Evolutionary conservation across 1,140 invertebrate genomes (phyloP).

Genomic region (Chironomus tepperi): DNA sequence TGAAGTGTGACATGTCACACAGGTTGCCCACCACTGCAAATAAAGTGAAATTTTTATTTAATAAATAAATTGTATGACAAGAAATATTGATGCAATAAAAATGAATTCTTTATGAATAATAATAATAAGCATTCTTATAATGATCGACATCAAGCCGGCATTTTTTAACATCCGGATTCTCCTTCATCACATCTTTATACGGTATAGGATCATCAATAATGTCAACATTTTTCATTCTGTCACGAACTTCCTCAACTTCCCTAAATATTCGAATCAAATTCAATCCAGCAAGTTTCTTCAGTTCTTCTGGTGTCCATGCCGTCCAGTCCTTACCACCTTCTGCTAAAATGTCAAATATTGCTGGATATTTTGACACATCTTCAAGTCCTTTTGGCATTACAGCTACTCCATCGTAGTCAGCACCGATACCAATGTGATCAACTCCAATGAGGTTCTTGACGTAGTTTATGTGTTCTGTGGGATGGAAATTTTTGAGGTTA

Average conservation of each 20-base stretch:
- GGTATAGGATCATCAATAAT: conserved; percentile 36
- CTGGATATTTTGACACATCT: conserved; percentile 84
- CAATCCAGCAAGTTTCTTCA: conserved; percentile 76
- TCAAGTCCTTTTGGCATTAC: conserved; percentile 71
- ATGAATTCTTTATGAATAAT: no score
- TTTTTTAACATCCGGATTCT: conserved; percentile 18
- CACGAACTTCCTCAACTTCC: conserved; percentile 67
- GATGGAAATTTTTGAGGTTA: not conserved
- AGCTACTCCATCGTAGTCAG: conserved; percentile 80
- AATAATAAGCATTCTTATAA: not conserved
- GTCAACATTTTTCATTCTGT: conserved; percentile 67
- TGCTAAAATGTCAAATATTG: conserved; percentile 63
- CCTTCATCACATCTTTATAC: conserved; percentile 25
- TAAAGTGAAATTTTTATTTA: no score
- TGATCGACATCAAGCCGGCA: not conserved
- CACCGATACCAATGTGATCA: conserved; percentile 77
- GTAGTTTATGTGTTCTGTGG: conserved; percentile 77
- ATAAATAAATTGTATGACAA: no score
- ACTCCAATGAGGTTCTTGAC: conserved; percentile 67
- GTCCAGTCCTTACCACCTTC: conserved; percentile 49
- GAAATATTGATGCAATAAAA: no score
- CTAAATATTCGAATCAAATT: conserved; percentile 80
- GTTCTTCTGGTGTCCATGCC: conserved; percentile 69
- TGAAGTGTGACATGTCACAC: no score
- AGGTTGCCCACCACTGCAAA: no score